These are phyloP conservation scores for Fulica atra DNA, from an alignment of 2,113 vertebrate genomes.

Conservation along the genomic window DNA sequence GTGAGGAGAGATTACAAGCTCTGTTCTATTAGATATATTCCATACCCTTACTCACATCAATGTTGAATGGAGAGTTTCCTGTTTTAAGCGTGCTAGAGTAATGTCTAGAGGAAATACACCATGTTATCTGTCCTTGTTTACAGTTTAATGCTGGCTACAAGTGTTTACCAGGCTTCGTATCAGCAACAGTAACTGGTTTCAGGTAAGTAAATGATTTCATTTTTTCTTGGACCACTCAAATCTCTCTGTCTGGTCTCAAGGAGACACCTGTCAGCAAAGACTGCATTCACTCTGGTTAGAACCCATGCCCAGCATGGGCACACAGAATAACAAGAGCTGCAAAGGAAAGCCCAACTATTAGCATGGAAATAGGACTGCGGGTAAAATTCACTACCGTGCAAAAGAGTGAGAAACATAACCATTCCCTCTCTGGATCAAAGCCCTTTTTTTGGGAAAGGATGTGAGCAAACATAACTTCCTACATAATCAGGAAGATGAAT, in stretches of 20 bases:
- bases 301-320: too few species aligned
- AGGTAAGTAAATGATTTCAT: constrained; percentile 56
- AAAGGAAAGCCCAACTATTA: not conserved
- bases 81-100: not conserved
- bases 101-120: not conserved
- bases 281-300: not conserved
- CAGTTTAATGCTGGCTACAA: constrained; percentile 72
- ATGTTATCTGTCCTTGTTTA: constrained; percentile 37
- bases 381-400: not conserved
- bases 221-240: not conserved
- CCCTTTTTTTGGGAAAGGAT: not conserved
- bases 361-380: not conserved
- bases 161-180: constrained; percentile 72
- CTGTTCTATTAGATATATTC: not conserved
- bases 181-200: constrained; percentile 60
- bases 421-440: not conserved
- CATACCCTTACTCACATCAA: not conserved
- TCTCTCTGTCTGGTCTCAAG: not conserved
- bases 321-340: not conserved
- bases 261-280: not conserved
- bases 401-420: not conserved
- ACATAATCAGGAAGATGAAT: not conserved
- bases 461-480: not conserved
- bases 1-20: not conserved
- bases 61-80: not conserved